Conservation (phyloP, 2,113 vertebrate genomes). For the Coturnix japonica region DNA sequence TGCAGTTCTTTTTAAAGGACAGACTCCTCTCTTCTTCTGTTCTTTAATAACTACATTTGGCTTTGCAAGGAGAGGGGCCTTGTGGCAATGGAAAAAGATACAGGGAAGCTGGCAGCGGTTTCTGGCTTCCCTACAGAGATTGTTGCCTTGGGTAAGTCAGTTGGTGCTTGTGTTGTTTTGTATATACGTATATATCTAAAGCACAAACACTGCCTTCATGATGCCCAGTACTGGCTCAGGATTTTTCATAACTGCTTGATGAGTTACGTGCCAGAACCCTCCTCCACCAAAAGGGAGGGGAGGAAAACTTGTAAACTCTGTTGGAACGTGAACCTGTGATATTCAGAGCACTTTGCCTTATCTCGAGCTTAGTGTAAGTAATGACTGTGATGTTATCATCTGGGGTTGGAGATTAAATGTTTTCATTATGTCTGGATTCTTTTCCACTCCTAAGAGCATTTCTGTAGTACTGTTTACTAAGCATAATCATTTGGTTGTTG, state of each 20-base stretch:
- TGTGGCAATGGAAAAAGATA: neutral
- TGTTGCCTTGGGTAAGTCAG: neutral
- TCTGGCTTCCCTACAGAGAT: neutral
- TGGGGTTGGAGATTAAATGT: conserved; percentile 8
- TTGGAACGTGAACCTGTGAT: neutral
- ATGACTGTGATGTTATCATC: neutral
- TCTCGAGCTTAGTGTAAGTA: neutral
- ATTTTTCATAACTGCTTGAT: neutral
- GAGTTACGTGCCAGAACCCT: neutral
- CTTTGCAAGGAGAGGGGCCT: neutral
- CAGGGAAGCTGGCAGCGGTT: neutral
- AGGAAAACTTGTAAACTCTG: neutral
- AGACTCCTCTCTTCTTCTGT: neutral
- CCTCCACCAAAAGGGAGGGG: neutral
- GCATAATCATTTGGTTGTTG: neutral
- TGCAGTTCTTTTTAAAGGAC: neutral
- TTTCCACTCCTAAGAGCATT: neutral
- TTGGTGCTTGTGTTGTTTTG: neutral
- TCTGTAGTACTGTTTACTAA: neutral
- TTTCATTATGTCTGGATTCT: neutral
- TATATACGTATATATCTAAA: neutral
- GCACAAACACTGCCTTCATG: neutral
- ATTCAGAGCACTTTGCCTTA: neutral
- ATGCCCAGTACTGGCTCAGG: neutral
- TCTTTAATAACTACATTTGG: neutral